Base-by-base conservation (phyloP, 2,797 vertebrate species). In the Gorsachius magnificus region DNA sequence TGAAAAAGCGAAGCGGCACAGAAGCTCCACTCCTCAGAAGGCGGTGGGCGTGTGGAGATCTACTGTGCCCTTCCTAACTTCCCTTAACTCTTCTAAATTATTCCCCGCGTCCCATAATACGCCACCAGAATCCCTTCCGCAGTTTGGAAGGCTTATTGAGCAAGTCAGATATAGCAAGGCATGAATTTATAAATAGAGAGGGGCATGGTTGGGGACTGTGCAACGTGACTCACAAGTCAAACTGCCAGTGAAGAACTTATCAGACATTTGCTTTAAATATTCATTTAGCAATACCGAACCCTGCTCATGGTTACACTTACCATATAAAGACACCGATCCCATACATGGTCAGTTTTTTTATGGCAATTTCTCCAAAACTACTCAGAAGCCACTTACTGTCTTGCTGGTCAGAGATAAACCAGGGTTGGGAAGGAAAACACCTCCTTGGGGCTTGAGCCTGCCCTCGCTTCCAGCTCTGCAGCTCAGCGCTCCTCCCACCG, bases 131-230 rank as follows among this genome's bases (percentile, higher is more conserved):
- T 91, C 90, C 57, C 70, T 93, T 48, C 90, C 51, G 13, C 97
- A 90, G 28, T 86, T 54, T 87, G 94, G 93, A 96, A 94, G 81
- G 78, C 92, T 96, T 92, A 83, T 95, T 97, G 94, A 95, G 89
- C 6, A 1, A 93, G 89, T 90, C 97, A 97, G 97, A 97, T 90
- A 93, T 66, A 96, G 97, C 84, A 97, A 95, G 96, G 96, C 94
- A 74, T 81, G 88, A 89, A 61, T 95, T 96, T 96, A 98, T 97
- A 98, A 98, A 98, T 97, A 98, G 98, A 95, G 89, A 97, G 85
- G 84, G 71, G 70, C 91, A 95, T 95, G 95, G 92, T 0, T 96
- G 93, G 85, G 95, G 95, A 88, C 95, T 81, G 76, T 85, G 97
- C 95, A 96, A 91, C 24, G 53, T 97, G 97, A 97, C 91, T 98